These are phyloP conservation scores for Microchrysa polita DNA, from an alignment of 2,888 invertebrate genomes.

Conservation along the genomic window DNA sequence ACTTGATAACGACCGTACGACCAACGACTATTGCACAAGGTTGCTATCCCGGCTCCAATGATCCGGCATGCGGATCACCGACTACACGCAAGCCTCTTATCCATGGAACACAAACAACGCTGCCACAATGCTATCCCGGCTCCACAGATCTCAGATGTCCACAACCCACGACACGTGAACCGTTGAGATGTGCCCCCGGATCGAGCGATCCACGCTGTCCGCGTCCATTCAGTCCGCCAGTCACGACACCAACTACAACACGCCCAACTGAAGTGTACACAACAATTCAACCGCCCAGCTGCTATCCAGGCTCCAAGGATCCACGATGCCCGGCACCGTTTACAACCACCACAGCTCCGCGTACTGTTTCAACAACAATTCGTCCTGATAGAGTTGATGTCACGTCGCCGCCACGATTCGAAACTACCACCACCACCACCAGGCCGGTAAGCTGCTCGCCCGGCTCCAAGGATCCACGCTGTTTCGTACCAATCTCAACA, in stretches of 20 bases:
- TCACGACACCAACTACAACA: constrained; percentile 44
- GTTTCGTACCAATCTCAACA: constrained; percentile 49
- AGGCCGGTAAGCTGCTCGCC: constrained; percentile 55
- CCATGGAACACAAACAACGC: constrained; percentile 53
- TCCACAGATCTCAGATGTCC: constrained; percentile 56
- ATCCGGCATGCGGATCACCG: constrained; percentile 53
- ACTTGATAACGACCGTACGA: not conserved
- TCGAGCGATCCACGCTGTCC: constrained; percentile 57
- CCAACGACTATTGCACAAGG: not conserved
- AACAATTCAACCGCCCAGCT: constrained; percentile 56
- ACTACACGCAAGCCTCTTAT: constrained; percentile 51
- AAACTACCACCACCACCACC: constrained; percentile 51
- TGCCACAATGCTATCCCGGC: constrained; percentile 57
- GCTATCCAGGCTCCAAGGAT: constrained; percentile 57
- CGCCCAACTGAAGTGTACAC: not conserved
- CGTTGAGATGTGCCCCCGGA: constrained; percentile 57
- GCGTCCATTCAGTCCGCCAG: constrained; percentile 55
- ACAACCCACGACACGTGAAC: constrained; percentile 45
- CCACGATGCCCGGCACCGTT: constrained; percentile 54
- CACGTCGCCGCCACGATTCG: not conserved
- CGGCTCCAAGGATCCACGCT: constrained; percentile 57
- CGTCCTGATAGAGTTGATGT: constrained; percentile 8
- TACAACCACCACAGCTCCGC: not conserved
- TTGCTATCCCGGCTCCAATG: constrained; percentile 57
- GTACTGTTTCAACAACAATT: constrained; percentile 40